Conservation (phyloP, 2,888 invertebrate genomes). For the Entomobrya multifasciata region DNA sequence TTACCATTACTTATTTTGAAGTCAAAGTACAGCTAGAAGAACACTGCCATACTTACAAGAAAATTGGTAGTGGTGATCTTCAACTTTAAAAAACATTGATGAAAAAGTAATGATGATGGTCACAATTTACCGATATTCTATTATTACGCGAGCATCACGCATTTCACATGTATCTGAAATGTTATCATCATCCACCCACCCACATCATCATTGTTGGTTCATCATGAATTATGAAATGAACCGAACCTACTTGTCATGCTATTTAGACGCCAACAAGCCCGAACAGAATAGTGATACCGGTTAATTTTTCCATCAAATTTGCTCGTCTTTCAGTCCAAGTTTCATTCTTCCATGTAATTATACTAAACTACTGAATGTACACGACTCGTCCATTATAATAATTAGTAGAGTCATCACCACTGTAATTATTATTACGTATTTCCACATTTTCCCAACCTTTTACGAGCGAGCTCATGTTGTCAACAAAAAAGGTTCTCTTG, state of each 20-base stretch:
- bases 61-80: conserved; percentile 1
- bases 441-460: conserved; percentile 13
- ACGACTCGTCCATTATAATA: conserved; percentile 42
- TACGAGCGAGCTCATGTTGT: not conserved
- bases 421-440: conserved; percentile 11
- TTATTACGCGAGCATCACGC: conserved; percentile 2
- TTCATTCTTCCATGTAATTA: conserved; percentile 12
- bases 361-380: not conserved
- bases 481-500: conserved; percentile 29
- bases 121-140: not conserved
- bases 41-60: conserved; percentile 2
- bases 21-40: conserved; percentile 21
- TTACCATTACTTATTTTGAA: no score
- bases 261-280: no score
- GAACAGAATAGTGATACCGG: no score
- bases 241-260: no score
- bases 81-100: conserved; percentile 39
- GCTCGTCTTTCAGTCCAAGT: not conserved
- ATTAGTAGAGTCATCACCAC: conserved; percentile 16
- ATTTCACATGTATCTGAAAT: conserved; percentile 12
- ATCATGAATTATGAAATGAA: no score
- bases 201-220: conserved; percentile 52
- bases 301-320: not conserved
- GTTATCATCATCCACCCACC: conserved; percentile 31
- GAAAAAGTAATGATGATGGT: conserved; percentile 32